Evolutionary conservation across 2,888 invertebrate species (phyloP), one percentile per base, ranked within the genome.

Genomic region (Cryptocheilus praepositus): DNA sequence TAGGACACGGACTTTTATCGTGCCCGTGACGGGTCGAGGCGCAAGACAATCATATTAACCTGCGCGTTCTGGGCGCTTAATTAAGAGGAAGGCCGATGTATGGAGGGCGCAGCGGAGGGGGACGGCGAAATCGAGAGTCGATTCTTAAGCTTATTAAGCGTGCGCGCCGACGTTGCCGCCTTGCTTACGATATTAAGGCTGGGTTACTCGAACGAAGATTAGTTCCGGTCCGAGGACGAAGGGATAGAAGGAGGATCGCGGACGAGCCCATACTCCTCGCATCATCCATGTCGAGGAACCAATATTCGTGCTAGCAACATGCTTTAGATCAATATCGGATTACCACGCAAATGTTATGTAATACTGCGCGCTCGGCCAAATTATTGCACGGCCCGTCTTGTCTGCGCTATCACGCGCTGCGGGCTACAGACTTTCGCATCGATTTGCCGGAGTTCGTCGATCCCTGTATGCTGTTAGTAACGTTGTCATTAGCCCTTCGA

Each of bases 271-370:
- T 71, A 67, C 71, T 70, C 68, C 66, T 65, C 51, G 56, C 44
- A 36, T 36, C 36, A 36, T 36, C 36, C 36, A 53, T 58, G 68
- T 62, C 28, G 46, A 28, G 13, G 25, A 54, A 64, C 56, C 74
- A 74, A 79, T 68, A 67, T 79, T 79, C 74, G 61, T 67, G 70
- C 68, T 64, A 67, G 67, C 55, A 63, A 68, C 54, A 52, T 71
- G 67, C 59, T 63, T 60, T 68, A 70, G 76, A 79, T 79, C 79
- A 68, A 79, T 77, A 79, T 72, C 73, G 70, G 61, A 73, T 77
- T 77, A 75, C 66, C 75, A 58, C 67, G 62, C 69, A 64, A 69
- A 72, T 70, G 64, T 70, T 73, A 77, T 67, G 73, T 70, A 76
- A 74, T 68, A 52, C 49, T 57, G 71, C 56, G 56, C 36, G 53